A percentile compares a stretch with the other conserved stretches of the same genome.
Conservation (phyloP, 2,888 invertebrate genomes). For the Chrysolina haemoptera region DNA sequence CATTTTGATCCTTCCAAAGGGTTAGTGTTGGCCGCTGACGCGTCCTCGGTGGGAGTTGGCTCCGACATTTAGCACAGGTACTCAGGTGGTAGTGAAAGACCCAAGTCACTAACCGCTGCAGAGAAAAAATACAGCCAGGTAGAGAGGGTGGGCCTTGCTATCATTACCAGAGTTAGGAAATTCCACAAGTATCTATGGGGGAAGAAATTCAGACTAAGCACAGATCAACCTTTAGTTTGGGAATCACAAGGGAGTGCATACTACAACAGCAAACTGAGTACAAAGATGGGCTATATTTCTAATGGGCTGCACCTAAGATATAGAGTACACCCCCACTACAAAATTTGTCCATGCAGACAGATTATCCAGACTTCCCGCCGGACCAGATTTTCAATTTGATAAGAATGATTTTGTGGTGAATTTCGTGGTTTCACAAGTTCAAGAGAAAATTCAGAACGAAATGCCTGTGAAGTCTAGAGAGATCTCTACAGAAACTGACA, state of each 20-base stretch:
- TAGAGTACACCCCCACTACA: background rate
- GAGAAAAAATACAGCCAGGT: background rate
- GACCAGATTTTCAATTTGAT: too few relatives aligned
- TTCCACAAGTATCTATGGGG: background rate
- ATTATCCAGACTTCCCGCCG: too few relatives aligned
- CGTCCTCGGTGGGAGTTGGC: background rate
- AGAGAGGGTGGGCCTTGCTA: background rate
- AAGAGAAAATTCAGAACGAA: too few relatives aligned
- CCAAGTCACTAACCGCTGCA: background rate
- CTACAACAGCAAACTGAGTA: background rate
- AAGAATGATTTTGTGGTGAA: too few relatives aligned
- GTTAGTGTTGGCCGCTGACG: too few relatives aligned
- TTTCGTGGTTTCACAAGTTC: too few relatives aligned
- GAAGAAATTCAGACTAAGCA: background rate
- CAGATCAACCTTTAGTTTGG: background rate
- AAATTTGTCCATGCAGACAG: too few relatives aligned
- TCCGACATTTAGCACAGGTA: background rate
- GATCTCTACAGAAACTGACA: too few relatives aligned
- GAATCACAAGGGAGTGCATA: background rate
- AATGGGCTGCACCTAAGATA: background rate
- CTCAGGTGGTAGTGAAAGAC: background rate
- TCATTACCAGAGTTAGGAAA: background rate
- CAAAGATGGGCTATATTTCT: background rate
- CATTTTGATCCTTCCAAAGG: background rate
- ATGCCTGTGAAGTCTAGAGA: too few relatives aligned